Evolutionary conservation across 1,140 invertebrate species (phyloP).

Genomic region (Antheraea pernyi): DNA sequence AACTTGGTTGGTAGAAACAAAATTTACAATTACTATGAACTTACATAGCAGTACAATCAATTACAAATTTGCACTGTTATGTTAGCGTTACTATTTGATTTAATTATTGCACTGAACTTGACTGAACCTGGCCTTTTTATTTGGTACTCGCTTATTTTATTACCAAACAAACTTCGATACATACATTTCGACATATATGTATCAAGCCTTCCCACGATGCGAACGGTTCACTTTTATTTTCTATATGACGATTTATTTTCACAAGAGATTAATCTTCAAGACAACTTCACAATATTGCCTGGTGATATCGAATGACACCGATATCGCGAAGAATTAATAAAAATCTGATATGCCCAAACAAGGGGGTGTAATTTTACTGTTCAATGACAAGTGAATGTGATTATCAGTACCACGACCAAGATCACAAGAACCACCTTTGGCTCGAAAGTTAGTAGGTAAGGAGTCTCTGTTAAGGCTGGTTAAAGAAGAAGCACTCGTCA

Average conservation of each 20-base stretch:
- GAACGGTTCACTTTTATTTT: not conserved
- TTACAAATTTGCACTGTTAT: no score
- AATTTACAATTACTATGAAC: no score
- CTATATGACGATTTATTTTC: not conserved
- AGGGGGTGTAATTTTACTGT: slow-evolving; percentile 2
- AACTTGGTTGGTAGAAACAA: no score
- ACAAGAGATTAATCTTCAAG: not conserved
- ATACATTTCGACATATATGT: no score
- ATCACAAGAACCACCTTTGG: not conserved
- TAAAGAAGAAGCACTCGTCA: not conserved
- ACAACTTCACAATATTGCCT: not conserved
- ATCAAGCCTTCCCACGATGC: no score
- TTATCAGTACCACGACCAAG: not conserved
- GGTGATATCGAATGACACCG: not conserved
- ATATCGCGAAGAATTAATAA: slow-evolving; percentile 2
- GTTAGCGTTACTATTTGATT: no score
- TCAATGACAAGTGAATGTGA: slow-evolving; percentile 4
- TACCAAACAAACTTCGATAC: no score
- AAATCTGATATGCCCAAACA: slow-evolving; percentile 7
- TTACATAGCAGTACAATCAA: no score
- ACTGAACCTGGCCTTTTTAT: no score
- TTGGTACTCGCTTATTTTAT: no score
- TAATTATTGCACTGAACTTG: no score
- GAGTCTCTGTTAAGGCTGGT: not conserved
- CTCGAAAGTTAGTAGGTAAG: not conserved